Evolutionary conservation across 2,888 invertebrate species (phyloP).

Genomic region (Hypsopygia costalis): DNA sequence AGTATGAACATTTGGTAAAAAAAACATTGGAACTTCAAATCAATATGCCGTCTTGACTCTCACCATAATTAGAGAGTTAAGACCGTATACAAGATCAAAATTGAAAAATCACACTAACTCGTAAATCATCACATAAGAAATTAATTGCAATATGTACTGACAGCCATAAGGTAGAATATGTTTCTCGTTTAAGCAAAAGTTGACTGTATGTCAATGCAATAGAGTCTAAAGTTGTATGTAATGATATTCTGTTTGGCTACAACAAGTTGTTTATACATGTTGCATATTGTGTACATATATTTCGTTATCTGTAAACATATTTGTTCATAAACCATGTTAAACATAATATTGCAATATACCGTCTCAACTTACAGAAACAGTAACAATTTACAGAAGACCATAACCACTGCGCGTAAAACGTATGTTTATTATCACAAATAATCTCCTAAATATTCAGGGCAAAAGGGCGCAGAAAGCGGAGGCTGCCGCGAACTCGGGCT

Average conservation of each 20-base stretch:
- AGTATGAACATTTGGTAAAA: constrained; percentile 8
- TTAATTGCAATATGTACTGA: constrained; percentile 3
- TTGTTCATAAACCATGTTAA: neutral
- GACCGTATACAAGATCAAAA: neutral
- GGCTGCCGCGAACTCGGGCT: constrained; percentile 42
- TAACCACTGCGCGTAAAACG: constrained; percentile 3
- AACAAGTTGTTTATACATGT: neutral
- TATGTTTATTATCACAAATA: constrained; percentile 24
- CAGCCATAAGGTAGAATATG: neutral
- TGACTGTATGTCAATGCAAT: neutral
- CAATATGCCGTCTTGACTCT: constrained; percentile 1
- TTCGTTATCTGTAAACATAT: neutral
- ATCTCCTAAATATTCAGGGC: constrained; percentile 31
- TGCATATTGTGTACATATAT: neutral
- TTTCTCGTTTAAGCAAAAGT: neutral
- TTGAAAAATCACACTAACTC: neutral
- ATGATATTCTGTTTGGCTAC: neutral
- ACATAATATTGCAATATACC: too few relatives aligned
- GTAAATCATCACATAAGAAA: neutral
- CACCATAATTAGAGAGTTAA: neutral
- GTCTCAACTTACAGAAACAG: neutral
- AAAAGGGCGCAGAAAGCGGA: constrained; percentile 41
- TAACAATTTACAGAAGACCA: neutral
- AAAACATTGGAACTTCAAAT: neutral
- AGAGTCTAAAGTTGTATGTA: neutral